Conservation (phyloP, 2,888 invertebrate genomes). For the Pinctada fucata region DNA sequence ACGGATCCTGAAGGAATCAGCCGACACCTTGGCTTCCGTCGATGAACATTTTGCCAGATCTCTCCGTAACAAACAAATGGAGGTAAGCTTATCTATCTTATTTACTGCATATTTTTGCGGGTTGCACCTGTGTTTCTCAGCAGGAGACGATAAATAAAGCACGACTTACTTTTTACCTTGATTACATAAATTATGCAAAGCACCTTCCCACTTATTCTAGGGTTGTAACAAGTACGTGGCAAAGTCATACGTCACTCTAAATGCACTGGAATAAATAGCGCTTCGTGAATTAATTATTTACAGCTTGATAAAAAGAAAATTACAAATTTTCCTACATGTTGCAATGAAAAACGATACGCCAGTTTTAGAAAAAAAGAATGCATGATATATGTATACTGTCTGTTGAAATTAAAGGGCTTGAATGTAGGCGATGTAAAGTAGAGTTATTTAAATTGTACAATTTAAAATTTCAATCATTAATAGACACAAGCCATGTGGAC, state of each 20-base stretch:
- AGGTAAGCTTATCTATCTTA: constrained; percentile 48
- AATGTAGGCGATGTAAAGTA: too few species aligned
- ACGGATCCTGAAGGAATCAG: constrained; percentile 66
- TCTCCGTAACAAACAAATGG: constrained; percentile 75
- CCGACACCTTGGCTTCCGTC: constrained; percentile 77
- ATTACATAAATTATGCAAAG: neutral
- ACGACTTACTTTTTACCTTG: neutral
- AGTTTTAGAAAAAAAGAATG: too few species aligned
- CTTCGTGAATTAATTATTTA: too few species aligned
- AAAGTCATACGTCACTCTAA: too few species aligned
- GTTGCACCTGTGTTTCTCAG: neutral
- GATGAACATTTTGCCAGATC: constrained; percentile 94
- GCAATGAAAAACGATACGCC: too few species aligned
- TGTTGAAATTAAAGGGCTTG: too few species aligned
- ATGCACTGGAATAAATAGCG: too few species aligned
- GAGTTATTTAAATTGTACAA: too few species aligned
- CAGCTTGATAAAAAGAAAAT: too few species aligned
- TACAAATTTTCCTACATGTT: too few species aligned
- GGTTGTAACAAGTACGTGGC: neutral
- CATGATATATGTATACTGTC: too few species aligned
- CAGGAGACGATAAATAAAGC: neutral
- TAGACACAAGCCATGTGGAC: constrained; percentile 16
- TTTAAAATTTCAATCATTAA: neutral
- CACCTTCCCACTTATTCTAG: neutral
- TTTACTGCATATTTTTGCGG: neutral